Percentiles rank a stretch among this genome's conserved stretches.
Evolutionary conservation across 2,888 invertebrate genomes (phyloP).

Genomic region (Papilio protenor): DNA sequence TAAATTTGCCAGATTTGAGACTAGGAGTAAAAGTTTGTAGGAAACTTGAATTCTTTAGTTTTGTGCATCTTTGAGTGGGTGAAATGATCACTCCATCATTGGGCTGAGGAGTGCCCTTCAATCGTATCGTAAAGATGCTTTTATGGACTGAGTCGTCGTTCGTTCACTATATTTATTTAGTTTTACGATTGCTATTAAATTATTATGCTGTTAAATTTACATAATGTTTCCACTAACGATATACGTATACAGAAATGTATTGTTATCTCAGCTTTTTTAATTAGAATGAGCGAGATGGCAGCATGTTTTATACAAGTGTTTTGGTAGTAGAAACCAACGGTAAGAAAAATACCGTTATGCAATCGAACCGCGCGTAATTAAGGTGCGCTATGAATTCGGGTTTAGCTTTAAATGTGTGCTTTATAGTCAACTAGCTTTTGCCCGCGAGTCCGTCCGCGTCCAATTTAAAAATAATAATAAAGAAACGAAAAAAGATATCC

Average conservation of each 20-base stretch:
- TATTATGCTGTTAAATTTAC: conserved; percentile 52
- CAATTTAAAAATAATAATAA: no score
- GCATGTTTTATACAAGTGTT: background rate
- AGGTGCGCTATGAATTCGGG: conserved; percentile 46
- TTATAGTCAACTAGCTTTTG: no score
- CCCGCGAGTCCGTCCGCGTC: no score
- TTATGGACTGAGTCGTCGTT: conserved; percentile 47
- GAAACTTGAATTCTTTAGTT: background rate
- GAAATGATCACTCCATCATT: conserved; percentile 31
- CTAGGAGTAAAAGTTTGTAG: no score
- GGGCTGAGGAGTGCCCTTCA: conserved; percentile 7
- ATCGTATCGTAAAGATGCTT: conserved; percentile 32
- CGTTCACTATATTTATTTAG: conserved; percentile 46
- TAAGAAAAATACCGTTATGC: conserved; percentile 52
- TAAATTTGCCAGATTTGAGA: no score
- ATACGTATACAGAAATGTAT: background rate
- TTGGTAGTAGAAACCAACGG: background rate
- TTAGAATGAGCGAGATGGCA: background rate
- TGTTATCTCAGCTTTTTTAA: background rate
- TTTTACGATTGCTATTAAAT: conserved; percentile 50
- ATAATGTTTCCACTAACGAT: conserved; percentile 49
- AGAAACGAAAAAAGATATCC: no score
- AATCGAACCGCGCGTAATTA: conserved; percentile 49
- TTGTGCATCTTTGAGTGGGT: conserved; percentile 34
- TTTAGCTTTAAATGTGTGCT: conserved; percentile 30